These are phyloP conservation scores for Magallana gigas DNA, from an alignment of 1,140 invertebrate genomes.

Conservation along the genomic window DNA sequence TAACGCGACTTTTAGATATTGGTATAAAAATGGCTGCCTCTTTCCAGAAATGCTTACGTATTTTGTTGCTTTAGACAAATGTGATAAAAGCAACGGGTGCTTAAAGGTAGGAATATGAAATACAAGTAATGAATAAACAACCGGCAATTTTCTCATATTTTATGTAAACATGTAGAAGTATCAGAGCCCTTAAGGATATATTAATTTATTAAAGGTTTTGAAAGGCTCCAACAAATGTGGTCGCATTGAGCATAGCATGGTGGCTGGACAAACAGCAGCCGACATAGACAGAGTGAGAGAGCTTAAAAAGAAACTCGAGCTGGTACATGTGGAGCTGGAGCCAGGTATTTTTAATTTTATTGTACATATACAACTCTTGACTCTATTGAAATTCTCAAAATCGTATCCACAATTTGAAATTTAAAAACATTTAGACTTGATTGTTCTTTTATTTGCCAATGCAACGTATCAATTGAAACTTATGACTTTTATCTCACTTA, in stretches of 20 bases:
- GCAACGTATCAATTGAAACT: too few species aligned
- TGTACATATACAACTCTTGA: too few species aligned
- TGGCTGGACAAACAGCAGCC: conserved; percentile 68
- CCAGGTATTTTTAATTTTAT: conserved; percentile 57
- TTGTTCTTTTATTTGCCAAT: too few species aligned
- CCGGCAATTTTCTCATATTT: too few species aligned
- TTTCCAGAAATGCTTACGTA: conserved; percentile 76
- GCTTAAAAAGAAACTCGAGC: conserved; percentile 59
- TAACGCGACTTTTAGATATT: conserved; percentile 68
- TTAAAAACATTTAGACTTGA: too few species aligned
- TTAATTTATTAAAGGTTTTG: conserved; percentile 60
- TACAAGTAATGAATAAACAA: background rate
- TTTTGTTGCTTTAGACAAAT: conserved; percentile 75
- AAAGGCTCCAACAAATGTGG: conserved; percentile 71
- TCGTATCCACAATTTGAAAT: too few species aligned
- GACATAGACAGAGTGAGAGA: conserved; percentile 64
- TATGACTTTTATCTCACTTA: too few species aligned
- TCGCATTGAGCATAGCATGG: conserved; percentile 68
- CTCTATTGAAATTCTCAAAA: too few species aligned
- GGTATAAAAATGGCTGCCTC: conserved; percentile 77
- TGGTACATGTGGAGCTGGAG: conserved; percentile 66
- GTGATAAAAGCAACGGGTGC: conserved; percentile 73
- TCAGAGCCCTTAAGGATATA: too few species aligned
- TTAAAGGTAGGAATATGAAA: conserved; percentile 67
- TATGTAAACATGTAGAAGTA: too few species aligned